Conservation (phyloP, 2,888 invertebrate species). For the Rhagium mordax region DNA sequence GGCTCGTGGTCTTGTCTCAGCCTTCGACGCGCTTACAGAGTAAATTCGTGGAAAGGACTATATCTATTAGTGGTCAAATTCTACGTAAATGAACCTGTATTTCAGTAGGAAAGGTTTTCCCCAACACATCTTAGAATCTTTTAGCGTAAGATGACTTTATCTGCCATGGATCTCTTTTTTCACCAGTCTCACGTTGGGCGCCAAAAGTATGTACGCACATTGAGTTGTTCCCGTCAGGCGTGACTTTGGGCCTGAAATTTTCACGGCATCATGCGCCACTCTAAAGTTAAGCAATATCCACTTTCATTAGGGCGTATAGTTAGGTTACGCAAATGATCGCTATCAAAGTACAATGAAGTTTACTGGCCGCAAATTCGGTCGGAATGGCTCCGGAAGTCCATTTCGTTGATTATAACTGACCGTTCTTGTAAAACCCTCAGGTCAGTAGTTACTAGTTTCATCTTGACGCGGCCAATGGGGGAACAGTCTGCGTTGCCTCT, state of each 20-base stretch:
- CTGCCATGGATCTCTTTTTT: too few relatives aligned
- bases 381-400: slow-evolving; percentile 34
- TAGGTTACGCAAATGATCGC: slow-evolving; percentile 25
- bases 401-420: slow-evolving; percentile 50
- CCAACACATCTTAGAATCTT: too few relatives aligned
- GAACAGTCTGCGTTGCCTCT: background rate
- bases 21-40: too few relatives aligned
- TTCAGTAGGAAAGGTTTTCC: too few relatives aligned
- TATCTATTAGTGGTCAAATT: too few relatives aligned
- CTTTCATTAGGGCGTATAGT: slow-evolving; percentile 7
- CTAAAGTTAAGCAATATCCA: background rate
- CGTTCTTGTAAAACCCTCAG: slow-evolving; percentile 32
- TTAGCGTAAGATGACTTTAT: too few relatives aligned
- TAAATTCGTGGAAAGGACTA: too few relatives aligned
- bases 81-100: too few relatives aligned
- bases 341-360: slow-evolving; percentile 45
- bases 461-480: slow-evolving; percentile 15
- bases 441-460: slow-evolving; percentile 21
- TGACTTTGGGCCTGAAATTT: slow-evolving; percentile 1
- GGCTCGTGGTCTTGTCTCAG: too few relatives aligned
- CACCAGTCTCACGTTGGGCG: too few relatives aligned
- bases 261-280: slow-evolving; percentile 1
- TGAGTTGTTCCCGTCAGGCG: too few relatives aligned
- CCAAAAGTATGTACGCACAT: too few relatives aligned
- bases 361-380: slow-evolving; percentile 41